These are phyloP conservation scores for Alentia gelatinosa DNA, from an alignment of 2,888 invertebrate species.

Conservation along the genomic window DNA sequence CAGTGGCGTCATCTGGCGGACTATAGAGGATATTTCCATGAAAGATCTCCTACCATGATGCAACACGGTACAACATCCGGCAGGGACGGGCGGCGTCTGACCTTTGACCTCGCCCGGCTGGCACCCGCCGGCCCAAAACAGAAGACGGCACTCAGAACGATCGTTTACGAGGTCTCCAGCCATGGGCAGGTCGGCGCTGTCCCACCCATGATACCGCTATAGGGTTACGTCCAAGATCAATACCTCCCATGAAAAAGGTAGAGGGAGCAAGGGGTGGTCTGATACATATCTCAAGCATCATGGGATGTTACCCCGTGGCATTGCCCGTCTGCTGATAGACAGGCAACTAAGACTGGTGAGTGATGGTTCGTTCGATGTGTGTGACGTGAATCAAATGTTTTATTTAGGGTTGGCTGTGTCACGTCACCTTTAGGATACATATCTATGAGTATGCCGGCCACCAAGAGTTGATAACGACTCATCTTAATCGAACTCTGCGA, in stretches of 20 bases:
- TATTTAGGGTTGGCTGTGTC: background rate
- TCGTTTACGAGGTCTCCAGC: background rate
- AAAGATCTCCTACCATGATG: background rate
- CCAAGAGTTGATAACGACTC: background rate
- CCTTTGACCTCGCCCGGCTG: too few species aligned
- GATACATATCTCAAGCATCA: conserved; percentile 8
- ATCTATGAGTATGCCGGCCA: background rate
- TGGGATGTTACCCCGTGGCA: background rate
- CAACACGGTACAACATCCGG: background rate
- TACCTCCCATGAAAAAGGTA: background rate
- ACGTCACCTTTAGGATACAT: background rate
- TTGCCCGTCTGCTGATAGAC: background rate
- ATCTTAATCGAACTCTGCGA: background rate
- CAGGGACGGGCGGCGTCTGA: background rate
- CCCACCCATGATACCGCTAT: background rate
- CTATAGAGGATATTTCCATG: background rate
- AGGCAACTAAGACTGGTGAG: background rate
- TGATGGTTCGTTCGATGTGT: background rate
- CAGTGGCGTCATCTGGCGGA: background rate
- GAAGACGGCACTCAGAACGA: background rate
- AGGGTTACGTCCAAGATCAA: background rate
- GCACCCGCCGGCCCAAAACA: background rate
- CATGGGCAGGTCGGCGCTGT: background rate
- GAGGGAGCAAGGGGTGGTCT: background rate
- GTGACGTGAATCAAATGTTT: background rate